A percentile compares a stretch with the other conserved stretches of the same genome.
Conservation (phyloP, 2,888 invertebrate species). For the Opisthograptis luteolata region DNA sequence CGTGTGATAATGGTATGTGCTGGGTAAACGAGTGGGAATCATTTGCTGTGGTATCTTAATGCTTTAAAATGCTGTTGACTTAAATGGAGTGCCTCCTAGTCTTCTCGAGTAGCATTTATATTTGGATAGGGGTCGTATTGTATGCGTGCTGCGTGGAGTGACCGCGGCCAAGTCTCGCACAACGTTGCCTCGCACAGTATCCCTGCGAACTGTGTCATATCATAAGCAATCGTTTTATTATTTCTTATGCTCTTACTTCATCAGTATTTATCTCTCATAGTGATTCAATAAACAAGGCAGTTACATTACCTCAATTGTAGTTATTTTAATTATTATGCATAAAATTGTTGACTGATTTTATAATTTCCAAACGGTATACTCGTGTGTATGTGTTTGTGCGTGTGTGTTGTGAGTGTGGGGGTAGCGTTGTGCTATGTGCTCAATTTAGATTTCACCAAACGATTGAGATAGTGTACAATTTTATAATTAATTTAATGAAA, state of each 20-base stretch:
- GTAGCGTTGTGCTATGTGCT: constrained; percentile 84
- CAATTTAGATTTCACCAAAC: constrained; percentile 84
- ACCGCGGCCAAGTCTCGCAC: constrained; percentile 62
- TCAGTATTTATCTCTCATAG: constrained; percentile 79
- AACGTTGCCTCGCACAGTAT: constrained; percentile 78
- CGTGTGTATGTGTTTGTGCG: constrained; percentile 70
- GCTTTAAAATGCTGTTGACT: constrained; percentile 7
- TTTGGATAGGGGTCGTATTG: constrained; percentile 20
- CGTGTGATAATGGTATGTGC: neutral
- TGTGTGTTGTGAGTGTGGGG: constrained; percentile 64
- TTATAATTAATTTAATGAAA: constrained; percentile 82
- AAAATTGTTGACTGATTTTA: constrained; percentile 80
- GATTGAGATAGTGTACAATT: constrained; percentile 82
- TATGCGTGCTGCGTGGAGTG: constrained; percentile 42
- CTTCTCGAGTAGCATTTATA: constrained; percentile 31
- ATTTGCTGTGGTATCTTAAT: constrained; percentile 7
- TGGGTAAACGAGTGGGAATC: neutral
- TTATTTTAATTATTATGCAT: constrained; percentile 75
- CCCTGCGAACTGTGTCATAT: constrained; percentile 50
- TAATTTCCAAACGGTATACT: constrained; percentile 81
- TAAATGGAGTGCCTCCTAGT: constrained; percentile 25
- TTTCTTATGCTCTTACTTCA: constrained; percentile 65
- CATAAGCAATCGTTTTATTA: constrained; percentile 21
- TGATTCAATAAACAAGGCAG: constrained; percentile 78
- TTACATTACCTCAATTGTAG: constrained; percentile 77